Conservation (phyloP, 2,113 vertebrate genomes). For the Circaetus cinerascens region DNA sequence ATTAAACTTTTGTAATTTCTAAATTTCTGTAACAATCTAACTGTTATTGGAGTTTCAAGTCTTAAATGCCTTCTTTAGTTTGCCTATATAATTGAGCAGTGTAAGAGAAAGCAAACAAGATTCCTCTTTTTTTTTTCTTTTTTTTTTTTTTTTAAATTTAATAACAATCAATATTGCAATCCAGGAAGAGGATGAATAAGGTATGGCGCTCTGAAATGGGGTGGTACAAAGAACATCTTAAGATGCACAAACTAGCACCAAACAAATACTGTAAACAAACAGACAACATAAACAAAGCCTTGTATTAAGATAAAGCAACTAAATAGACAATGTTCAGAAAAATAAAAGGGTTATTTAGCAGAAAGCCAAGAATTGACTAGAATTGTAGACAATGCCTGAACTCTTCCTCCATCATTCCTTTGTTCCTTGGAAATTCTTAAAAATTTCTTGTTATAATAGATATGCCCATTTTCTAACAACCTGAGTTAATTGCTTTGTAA, state of each 20-base stretch:
- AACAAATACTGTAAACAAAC: not conserved
- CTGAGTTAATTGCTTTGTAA: not conserved
- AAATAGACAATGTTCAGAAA: not conserved
- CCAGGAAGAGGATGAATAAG: not conserved
- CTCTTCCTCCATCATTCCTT: not conserved
- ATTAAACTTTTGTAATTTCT: not conserved
- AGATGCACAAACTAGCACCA: not conserved
- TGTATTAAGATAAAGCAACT: not conserved
- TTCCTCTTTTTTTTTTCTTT: not conserved
- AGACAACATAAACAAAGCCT: not conserved
- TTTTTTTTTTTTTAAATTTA: not conserved
- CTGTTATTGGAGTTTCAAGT: not conserved
- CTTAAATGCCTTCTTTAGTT: not conserved
- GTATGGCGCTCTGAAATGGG: not conserved
- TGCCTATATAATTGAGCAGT: not conserved
- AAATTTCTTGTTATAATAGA: not conserved
- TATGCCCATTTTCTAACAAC: not conserved
- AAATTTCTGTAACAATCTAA: not conserved
- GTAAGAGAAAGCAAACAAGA: not conserved
- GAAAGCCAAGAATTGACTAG: not conserved
- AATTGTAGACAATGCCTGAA: not conserved
- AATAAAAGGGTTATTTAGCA: not conserved
- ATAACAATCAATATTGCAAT: not conserved
- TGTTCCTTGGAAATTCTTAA: not conserved
- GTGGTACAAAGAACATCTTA: not conserved